phyloP scores from a whole-genome alignment of 2,113 vertebrate species.

The Meles meles region DNA sequence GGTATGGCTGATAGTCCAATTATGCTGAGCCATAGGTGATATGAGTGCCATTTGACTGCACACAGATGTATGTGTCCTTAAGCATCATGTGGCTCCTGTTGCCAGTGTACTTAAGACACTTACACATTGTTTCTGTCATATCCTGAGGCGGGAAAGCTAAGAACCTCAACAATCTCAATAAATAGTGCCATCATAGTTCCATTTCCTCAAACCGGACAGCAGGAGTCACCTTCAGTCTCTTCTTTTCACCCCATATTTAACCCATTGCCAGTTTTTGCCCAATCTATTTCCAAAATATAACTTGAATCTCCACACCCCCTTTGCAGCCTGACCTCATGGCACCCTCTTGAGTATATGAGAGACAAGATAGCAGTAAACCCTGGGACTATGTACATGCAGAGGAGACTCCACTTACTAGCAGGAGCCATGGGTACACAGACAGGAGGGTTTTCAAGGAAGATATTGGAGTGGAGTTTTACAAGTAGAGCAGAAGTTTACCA shows the following conservation, averaged over 20 bases:
- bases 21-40: background rate
- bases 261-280: background rate
- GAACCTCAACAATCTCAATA: background rate
- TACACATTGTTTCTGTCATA: background rate
- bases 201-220: background rate
- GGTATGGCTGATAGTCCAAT: constrained; percentile 74
- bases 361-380: background rate
- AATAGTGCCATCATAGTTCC: fast-evolving
- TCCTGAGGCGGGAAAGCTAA: background rate
- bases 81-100: background rate
- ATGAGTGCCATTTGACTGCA: background rate
- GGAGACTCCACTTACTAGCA: background rate
- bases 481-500: background rate
- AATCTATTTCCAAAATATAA: background rate
- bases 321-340: background rate
- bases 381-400: background rate
- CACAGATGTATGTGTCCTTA: fast-evolving
- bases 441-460: background rate
- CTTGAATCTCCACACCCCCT: background rate
- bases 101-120: background rate
- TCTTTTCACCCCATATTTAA: background rate
- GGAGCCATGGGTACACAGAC: background rate
- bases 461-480: background rate
- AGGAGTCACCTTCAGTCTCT: background rate
- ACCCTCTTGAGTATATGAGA: background rate